A percentile compares a stretch with the other conserved stretches of the same genome.
Evolutionary conservation across 1,140 invertebrate species (phyloP).

Genomic region (Argopecten irradians): DNA sequence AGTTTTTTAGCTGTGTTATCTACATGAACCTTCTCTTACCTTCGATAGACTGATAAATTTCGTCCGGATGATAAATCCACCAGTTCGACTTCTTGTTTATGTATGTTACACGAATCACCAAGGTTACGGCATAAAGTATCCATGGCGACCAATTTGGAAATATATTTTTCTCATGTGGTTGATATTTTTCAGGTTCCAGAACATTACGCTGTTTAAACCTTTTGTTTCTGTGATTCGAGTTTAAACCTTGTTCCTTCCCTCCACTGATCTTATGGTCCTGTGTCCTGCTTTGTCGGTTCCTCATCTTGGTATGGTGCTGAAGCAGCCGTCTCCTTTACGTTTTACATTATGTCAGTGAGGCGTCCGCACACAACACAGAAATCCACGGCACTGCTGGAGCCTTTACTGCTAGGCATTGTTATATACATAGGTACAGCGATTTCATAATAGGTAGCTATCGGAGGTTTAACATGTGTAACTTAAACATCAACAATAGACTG

Average conservation of each 20-base stretch:
- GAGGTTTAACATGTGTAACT: neutral
- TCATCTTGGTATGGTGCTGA: neutral
- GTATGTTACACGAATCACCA: neutral
- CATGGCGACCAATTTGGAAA: slow-evolving; percentile 15
- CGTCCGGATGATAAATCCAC: slow-evolving; percentile 5
- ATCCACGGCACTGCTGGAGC: neutral
- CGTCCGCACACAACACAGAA: neutral
- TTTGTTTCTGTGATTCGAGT: neutral
- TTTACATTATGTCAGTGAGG: neutral
- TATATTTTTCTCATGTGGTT: neutral
- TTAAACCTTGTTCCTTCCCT: neutral
- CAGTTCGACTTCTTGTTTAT: neutral
- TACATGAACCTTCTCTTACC: neutral
- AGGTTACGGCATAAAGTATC: neutral
- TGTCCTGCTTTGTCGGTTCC: neutral
- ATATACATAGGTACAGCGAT: neutral
- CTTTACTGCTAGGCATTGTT: neutral
- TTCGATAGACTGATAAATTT: neutral
- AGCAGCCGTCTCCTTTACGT: neutral
- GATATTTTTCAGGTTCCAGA: neutral
- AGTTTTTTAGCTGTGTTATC: neutral
- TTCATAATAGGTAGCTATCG: neutral
- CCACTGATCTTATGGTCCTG: neutral
- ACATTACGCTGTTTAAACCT: neutral
- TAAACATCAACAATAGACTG: neutral